Percentiles rank a stretch among this genome's conserved stretches.
phyloP scores from a whole-genome alignment of 2,888 invertebrate species.

The Craniophora ligustri region DNA sequence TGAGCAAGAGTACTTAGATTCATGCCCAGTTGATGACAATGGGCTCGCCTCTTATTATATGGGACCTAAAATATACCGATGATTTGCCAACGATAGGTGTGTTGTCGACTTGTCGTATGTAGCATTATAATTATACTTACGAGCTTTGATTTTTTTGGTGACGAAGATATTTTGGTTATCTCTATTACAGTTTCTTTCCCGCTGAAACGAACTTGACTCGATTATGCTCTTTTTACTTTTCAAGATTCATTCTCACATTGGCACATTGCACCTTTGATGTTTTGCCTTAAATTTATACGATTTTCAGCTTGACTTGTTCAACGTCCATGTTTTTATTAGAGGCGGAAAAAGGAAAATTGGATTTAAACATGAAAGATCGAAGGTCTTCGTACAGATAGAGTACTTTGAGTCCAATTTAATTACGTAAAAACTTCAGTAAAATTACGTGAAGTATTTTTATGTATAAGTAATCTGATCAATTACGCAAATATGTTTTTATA shows the following conservation, averaged over 20 bases:
- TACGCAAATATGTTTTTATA: slow-evolving; percentile 1
- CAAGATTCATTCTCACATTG: slow-evolving; percentile 41
- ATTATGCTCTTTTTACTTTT: slow-evolving; percentile 54
- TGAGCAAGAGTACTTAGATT: too few relatives aligned
- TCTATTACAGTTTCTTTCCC: slow-evolving; percentile 36
- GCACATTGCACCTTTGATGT: slow-evolving; percentile 73
- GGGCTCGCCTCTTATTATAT: too few relatives aligned
- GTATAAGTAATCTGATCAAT: slow-evolving; percentile 27
- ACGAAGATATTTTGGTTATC: not conserved
- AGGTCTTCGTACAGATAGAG: slow-evolving; percentile 55
- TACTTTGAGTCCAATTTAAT: slow-evolving; percentile 71
- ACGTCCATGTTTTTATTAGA: slow-evolving; percentile 70
- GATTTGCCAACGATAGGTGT: too few relatives aligned
- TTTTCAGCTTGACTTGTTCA: slow-evolving; percentile 75
- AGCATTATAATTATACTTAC: not conserved
- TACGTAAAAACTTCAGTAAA: slow-evolving; percentile 61
- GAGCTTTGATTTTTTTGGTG: not conserved
- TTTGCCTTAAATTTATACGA: slow-evolving; percentile 67
- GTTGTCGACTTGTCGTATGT: too few relatives aligned
- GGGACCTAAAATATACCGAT: not conserved
- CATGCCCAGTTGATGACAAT: too few relatives aligned
- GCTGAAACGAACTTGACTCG: slow-evolving; percentile 47
- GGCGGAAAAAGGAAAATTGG: slow-evolving; percentile 71
- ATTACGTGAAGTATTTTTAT: slow-evolving; percentile 45
- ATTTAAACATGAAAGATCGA: slow-evolving; percentile 76